phyloP scores from a whole-genome alignment of 2,888 invertebrate species.

The Molanna angustata region DNA sequence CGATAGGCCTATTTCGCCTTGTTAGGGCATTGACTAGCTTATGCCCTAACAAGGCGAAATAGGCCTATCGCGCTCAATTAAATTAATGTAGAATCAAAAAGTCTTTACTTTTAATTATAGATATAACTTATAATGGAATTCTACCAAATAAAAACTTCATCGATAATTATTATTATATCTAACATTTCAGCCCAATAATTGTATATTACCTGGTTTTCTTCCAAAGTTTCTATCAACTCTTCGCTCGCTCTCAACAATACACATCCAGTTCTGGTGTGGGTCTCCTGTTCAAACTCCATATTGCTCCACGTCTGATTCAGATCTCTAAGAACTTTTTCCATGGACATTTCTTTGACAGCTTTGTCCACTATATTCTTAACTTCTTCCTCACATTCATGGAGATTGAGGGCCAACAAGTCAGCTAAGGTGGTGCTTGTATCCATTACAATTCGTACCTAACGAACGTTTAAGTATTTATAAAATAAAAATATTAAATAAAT shows the following conservation, averaged over 20 bases:
- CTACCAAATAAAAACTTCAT: no score
- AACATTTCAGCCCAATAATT: no score
- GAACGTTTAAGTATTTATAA: neutral
- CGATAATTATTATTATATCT: no score
- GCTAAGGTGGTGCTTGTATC: constrained; percentile 88
- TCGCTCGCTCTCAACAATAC: constrained; percentile 86
- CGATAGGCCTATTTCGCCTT: no score
- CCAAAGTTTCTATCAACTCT: constrained; percentile 93
- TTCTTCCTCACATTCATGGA: constrained; percentile 97
- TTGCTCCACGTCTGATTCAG: constrained; percentile 87
- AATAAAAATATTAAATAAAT: neutral
- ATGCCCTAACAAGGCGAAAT: no score
- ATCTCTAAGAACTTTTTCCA: constrained; percentile 93
- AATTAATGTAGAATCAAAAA: no score
- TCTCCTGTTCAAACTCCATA: constrained; percentile 91
- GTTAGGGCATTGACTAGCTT: no score
- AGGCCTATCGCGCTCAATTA: no score
- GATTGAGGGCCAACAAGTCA: constrained; percentile 84
- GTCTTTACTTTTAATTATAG: no score
- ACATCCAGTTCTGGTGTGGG: constrained; percentile 83
- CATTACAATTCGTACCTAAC: constrained; percentile 90
- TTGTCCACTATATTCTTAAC: constrained; percentile 97
- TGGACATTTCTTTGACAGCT: constrained; percentile 97
- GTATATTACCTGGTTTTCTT: constrained; percentile 89
- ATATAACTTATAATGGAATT: no score